Evolutionary conservation across 2,113 vertebrate genomes (phyloP), one percentile per base, ranked within the genome.

Genomic region (Aix galericulata): DNA sequence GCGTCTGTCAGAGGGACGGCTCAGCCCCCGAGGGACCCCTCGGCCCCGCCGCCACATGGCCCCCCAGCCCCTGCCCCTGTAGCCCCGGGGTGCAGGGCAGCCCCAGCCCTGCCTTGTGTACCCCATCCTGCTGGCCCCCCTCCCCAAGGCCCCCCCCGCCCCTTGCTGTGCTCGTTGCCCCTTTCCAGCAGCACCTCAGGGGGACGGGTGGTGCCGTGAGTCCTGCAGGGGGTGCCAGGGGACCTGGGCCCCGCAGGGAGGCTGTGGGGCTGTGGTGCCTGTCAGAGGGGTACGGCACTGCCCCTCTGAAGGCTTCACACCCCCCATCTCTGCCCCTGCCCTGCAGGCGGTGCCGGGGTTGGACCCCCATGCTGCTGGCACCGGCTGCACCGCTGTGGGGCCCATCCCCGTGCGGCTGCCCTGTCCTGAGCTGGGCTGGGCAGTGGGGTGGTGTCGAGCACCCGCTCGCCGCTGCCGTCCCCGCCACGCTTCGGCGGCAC

Each of bases 381-480:
- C 52, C 0, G 5, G 44, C 59, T 2, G 1, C n/a, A 60, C 52
- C 34, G 14, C 20, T 6, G 32, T 9, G 20, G 7, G 23, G 25
- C n/a, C 16, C 27, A 25, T 17, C 16, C 53, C 53, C 15, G 8
- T 5, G 7, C 10, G 16, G 53, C 53, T 29, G 27, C 53, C 53
- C 53, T 56, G 53, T 56, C 53, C 53, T 29, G 16, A 56, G 53
- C 53, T 3, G 53, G 17, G 29, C 53, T 56, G 53, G 53, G 53
- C 53, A 55, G 27, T 5, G 13, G 50, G 8, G 6, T 1, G 8
- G 32, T 55, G 60, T 76, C 34, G 71, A 75, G 44, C 38, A 31
- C 81, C 38, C 22, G 52, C 8, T 2, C 1, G 27, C 78, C 9
- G 42, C 7, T 15, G 3, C 38, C 2, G 0, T 21, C 26, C 44